These are phyloP conservation scores for Gastrophryne carolinensis DNA, from an alignment of 2,797 vertebrate species.

Conservation along the genomic window DNA sequence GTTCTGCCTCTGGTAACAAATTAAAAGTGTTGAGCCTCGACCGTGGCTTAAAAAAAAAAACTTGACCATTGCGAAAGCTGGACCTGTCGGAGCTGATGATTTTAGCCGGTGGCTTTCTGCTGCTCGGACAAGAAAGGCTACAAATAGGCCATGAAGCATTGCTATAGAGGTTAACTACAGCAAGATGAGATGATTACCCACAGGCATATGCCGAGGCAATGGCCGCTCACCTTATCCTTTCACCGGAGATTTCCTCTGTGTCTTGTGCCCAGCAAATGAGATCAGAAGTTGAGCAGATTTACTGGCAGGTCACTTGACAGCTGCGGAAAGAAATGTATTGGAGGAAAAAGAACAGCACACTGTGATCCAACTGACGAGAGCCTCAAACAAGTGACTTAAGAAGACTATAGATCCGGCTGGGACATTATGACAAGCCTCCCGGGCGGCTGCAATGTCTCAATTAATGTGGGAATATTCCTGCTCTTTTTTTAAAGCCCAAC, in stretches of 20 bases:
- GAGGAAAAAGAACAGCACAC: not conserved
- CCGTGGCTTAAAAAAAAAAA: too few species aligned
- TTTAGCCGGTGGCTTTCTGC: too few species aligned
- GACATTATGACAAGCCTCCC: not conserved
- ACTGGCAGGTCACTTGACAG: constrained; percentile 6
- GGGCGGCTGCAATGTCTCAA: not conserved
- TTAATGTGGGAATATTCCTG: too few species aligned
- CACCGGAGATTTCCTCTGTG: not conserved
- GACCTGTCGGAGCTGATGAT: too few species aligned
- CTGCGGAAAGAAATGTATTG: not conserved
- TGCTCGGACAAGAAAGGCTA: not conserved
- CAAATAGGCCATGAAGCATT: not conserved
- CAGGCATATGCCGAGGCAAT: not conserved
- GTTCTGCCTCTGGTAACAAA: too few species aligned
- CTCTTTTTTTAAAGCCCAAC: too few species aligned
- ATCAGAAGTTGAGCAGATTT: constrained; percentile 9
- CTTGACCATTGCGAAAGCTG: too few species aligned
- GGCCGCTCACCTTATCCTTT: not conserved
- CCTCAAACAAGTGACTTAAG: not conserved
- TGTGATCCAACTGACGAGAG: not conserved
- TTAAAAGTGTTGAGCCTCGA: too few species aligned
- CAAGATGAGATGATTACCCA: not conserved
- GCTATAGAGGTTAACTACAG: not conserved
- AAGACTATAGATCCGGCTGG: not conserved
- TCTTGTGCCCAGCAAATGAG: not conserved